Conservation (phyloP, 1,140 invertebrate genomes). For the Bombus turneri region DNA sequence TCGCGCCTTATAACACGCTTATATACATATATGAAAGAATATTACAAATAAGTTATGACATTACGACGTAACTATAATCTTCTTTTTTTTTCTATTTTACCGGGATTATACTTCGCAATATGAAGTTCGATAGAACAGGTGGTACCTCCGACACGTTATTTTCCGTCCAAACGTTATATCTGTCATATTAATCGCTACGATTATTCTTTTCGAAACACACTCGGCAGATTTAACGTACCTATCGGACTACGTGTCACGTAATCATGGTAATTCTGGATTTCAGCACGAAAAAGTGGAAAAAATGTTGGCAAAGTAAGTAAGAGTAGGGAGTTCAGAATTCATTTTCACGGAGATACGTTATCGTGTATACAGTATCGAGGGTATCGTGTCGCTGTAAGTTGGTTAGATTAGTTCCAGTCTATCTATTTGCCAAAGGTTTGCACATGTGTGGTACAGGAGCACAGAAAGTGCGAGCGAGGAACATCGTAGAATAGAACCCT, state of each 20-base stretch:
- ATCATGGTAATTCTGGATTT: background rate
- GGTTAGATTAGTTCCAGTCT: constrained; percentile 11
- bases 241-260: background rate
- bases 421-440: background rate
- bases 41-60: too few relatives aligned
- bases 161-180: background rate
- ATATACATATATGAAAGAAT: too few relatives aligned
- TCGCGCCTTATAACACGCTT: too few relatives aligned
- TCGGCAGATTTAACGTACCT: background rate
- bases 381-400: constrained; percentile 38
- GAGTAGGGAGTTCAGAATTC: background rate
- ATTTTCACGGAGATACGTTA: background rate
- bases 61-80: too few relatives aligned
- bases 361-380: background rate
- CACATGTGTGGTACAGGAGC: background rate
- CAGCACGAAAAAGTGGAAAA: too few relatives aligned
- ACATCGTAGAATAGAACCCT: too few relatives aligned
- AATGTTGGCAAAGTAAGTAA: background rate
- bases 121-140: too few relatives aligned
- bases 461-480: too few relatives aligned
- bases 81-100: too few relatives aligned
- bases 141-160: too few relatives aligned
- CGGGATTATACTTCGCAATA: too few relatives aligned
- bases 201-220: background rate
- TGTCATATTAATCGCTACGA: background rate